These are phyloP conservation scores for Felis catus DNA, from an alignment of 2,113 vertebrate species.

Conservation along the genomic window F.catus_Fca126_mat1.0 CM031425.1:20551001-20551500, in stretches of 20 bases:
- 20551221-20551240: neutral
- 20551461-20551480: rapidly evolving
- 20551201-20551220: neutral
- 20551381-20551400: neutral
- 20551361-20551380: neutral
- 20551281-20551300: neutral
- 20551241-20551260: neutral
- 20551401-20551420: neutral
- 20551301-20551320: neutral
- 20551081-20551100: too few species aligned
- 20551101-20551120: too few species aligned
- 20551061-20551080: too few species aligned
- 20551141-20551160: too few species aligned
- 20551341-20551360: neutral
- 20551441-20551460: neutral
- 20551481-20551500: neutral
- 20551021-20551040: too few species aligned
- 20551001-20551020: too few species aligned
- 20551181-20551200: too few species aligned
- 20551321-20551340: neutral
- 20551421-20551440: neutral
- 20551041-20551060: too few species aligned
- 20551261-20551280: neutral
- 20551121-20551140: too few species aligned
- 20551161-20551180: too few species aligned